phyloP scores from a whole-genome alignment of 2,797 vertebrate species.

The Phrynocephalus vlangalii region DNA sequence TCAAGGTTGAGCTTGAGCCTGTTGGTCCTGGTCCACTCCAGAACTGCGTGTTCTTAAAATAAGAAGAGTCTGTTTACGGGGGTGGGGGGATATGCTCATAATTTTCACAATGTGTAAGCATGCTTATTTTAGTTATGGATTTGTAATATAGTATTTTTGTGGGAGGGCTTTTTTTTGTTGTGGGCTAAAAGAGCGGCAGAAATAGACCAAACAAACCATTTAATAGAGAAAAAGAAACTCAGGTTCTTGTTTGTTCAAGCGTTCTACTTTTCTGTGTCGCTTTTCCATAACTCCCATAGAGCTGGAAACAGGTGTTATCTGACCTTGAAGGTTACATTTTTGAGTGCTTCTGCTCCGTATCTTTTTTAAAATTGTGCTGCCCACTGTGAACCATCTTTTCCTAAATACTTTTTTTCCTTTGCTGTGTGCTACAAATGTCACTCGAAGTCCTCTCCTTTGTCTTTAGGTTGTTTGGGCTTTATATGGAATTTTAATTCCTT shows the following conservation, averaged over 20 bases:
- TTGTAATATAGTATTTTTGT: not conserved
- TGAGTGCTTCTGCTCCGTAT: not conserved
- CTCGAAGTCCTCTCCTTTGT: not conserved
- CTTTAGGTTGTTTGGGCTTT: not conserved
- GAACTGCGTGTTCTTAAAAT: not conserved
- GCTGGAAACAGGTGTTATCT: conserved; percentile 20
- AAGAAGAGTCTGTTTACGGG: not conserved
- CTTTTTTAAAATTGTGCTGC: not conserved
- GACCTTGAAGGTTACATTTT: conserved; percentile 7
- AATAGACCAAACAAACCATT: not conserved
- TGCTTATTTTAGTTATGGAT: not conserved
- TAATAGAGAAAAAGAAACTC: conserved; percentile 10
- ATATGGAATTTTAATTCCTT: not conserved
- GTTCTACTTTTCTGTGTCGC: not conserved
- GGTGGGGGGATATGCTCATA: too few species aligned
- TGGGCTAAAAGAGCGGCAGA: not conserved
- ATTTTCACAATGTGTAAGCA: not conserved
- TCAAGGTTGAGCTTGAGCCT: too few species aligned
- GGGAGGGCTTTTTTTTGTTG: not conserved
- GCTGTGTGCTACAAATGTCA: not conserved
- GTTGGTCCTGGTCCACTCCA: too few species aligned
- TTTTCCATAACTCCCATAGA: not conserved
- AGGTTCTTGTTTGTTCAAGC: not conserved
- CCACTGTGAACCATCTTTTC: not conserved
- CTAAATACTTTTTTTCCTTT: not conserved